These are phyloP conservation scores for Porites divaricata DNA, from an alignment of 92 coral and sea anemone genomes.

Conservation along the genomic window DNA sequence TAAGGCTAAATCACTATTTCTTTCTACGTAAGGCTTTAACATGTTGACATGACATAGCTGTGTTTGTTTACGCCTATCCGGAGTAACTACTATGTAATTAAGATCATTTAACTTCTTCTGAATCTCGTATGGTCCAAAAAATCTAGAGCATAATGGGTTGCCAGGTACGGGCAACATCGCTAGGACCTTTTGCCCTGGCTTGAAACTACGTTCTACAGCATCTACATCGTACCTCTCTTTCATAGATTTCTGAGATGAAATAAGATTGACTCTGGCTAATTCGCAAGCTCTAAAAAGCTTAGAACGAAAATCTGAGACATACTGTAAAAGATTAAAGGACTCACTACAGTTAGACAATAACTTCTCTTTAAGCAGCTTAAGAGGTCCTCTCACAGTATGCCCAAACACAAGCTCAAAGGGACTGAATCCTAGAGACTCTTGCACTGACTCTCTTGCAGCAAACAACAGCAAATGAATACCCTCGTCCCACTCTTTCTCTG, in stretches of 20 bases:
- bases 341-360: slow-evolving; percentile 17
- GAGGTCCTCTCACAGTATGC: slow-evolving; percentile 61
- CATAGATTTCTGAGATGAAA: slow-evolving; percentile 4
- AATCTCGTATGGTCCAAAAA: slow-evolving; percentile 36
- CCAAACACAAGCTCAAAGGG: slow-evolving; percentile 72
- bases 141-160: slow-evolving; percentile 13
- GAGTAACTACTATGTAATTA: slow-evolving; percentile 10
- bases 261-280: slow-evolving; percentile 25
- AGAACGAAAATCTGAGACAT: slow-evolving; percentile 37
- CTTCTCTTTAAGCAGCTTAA: slow-evolving; percentile 54
- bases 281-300: slow-evolving; percentile 38
- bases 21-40: slow-evolving; percentile 11
- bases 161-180: slow-evolving; percentile 44
- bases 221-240: slow-evolving; percentile 29
- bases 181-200: slow-evolving; percentile 47
- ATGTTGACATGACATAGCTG: slow-evolving; percentile 43
- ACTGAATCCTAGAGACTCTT: slow-evolving; percentile 67
- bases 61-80: slow-evolving; percentile 2
- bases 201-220: slow-evolving; percentile 25
- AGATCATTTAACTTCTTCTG: slow-evolving; percentile 15
- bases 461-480: slow-evolving; percentile 9
- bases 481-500: slow-evolving; percentile 59
- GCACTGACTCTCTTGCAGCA: slow-evolving; percentile 48
- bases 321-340: neutral
- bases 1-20: neutral